A percentile compares a stretch with the other conserved stretches of the same genome.
Evolutionary conservation across 64 coral and sea anemone genomes (phyloP).

Genomic region (Acropora tenuis): DNA sequence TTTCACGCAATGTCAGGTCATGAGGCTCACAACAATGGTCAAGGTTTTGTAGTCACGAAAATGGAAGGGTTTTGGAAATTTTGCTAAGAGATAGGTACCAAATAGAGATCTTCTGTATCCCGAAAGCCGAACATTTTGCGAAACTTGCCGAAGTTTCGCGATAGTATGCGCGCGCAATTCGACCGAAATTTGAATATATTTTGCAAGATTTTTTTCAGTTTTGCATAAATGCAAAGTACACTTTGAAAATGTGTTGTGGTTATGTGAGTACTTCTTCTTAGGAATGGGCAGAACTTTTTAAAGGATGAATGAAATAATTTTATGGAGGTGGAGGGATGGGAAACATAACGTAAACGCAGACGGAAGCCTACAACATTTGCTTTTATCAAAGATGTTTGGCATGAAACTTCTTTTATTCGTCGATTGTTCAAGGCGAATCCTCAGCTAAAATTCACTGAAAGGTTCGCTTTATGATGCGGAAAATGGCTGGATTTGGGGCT

Average conservation of each 20-base stretch:
- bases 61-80: too few species aligned
- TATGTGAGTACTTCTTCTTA: slow-evolving; percentile 18
- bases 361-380: background rate
- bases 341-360: background rate
- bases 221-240: slow-evolving; percentile 15
- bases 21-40: too few species aligned
- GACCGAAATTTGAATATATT: background rate
- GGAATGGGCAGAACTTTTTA: slow-evolving; percentile 44
- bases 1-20: too few species aligned
- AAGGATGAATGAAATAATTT: slow-evolving; percentile 40
- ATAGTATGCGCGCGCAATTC: slow-evolving; percentile 10
- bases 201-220: background rate
- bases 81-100: too few species aligned
- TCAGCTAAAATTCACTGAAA: slow-evolving; percentile 25
- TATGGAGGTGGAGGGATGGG: slow-evolving; percentile 34
- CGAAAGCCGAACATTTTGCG: background rate
- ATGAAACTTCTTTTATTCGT: background rate
- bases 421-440: slow-evolving; percentile 36
- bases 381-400: background rate
- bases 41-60: too few species aligned
- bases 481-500: slow-evolving; percentile 79
- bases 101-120: too few species aligned
- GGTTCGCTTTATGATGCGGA: slow-evolving; percentile 35
- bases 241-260: slow-evolving; percentile 25
- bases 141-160: background rate